phyloP scores from a whole-genome alignment of 35 echinoderm and acorn worm genomes.

The Strongylocentrotus purpuratus region DNA sequence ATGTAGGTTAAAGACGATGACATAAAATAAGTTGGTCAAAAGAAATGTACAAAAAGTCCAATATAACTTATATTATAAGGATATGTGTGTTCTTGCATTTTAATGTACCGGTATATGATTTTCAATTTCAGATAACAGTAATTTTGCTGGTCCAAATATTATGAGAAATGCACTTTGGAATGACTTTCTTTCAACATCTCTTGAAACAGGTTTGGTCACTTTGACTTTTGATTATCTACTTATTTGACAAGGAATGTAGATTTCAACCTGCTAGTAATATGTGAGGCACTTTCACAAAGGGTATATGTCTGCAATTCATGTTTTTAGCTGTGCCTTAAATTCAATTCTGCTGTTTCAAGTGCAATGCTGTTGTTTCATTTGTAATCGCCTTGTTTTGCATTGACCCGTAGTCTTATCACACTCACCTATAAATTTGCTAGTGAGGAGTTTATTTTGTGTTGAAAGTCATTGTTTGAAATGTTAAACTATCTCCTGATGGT shows the following conservation, averaged over 20 bases:
- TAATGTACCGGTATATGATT: too few species aligned
- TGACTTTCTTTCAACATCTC: background rate
- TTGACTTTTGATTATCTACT: background rate
- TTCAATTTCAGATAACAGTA: too few species aligned
- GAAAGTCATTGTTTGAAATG: background rate
- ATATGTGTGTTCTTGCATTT: too few species aligned
- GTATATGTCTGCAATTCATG: background rate
- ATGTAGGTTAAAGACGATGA: too few species aligned
- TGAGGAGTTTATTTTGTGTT: background rate
- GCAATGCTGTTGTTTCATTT: background rate
- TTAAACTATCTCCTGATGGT: background rate
- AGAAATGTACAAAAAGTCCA: too few species aligned
- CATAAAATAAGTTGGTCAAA: too few species aligned
- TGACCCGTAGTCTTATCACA: background rate
- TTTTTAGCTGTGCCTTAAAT: conserved; percentile 12
- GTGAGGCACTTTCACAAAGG: background rate
- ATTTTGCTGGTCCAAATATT: background rate
- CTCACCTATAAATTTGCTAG: background rate
- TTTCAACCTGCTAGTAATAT: background rate
- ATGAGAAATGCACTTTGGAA: background rate
- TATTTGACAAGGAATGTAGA: background rate
- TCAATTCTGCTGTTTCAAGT: background rate
- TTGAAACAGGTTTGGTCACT: background rate
- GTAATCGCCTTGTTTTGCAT: background rate
- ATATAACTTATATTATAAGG: too few species aligned